Evolutionary conservation across 1,140 invertebrate species (phyloP).

Genomic region (Orchestia grillus): DNA sequence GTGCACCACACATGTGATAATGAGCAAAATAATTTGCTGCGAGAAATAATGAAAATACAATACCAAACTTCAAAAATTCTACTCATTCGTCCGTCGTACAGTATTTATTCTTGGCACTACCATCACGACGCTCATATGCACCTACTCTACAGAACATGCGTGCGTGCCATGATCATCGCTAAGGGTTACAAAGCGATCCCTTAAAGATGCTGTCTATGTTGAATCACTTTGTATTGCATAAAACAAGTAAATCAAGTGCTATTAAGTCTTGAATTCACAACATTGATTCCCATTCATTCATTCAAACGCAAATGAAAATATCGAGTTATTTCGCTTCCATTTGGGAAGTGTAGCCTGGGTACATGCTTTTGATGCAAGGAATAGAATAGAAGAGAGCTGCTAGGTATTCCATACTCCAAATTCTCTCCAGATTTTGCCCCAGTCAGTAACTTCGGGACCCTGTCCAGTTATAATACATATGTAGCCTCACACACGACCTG

Average conservation of each 20-base stretch:
- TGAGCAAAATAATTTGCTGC: neutral
- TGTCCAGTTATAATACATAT: neutral
- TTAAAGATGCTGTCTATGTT: neutral
- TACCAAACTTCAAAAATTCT: neutral
- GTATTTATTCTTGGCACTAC: neutral
- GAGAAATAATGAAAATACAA: neutral
- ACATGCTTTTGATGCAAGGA: neutral
- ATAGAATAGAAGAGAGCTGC: neutral
- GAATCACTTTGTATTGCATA: neutral
- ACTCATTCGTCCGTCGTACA: neutral
- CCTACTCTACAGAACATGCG: neutral
- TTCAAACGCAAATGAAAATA: neutral
- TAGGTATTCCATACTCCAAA: neutral
- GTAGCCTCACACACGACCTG: neutral
- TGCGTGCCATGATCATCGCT: neutral
- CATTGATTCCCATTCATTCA: neutral
- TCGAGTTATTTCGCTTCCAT: neutral
- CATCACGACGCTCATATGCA: too few relatives aligned
- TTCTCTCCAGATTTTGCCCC: neutral
- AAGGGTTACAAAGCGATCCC: neutral
- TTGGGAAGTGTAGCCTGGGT: neutral
- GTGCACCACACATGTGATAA: neutral
- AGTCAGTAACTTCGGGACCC: neutral
- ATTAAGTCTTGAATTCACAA: neutral
- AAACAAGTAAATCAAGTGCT: neutral